A percentile compares a stretch with the other conserved stretches of the same genome.
Conservation (phyloP, 2,797 vertebrate genomes). For the Brotula barbata region DNA sequence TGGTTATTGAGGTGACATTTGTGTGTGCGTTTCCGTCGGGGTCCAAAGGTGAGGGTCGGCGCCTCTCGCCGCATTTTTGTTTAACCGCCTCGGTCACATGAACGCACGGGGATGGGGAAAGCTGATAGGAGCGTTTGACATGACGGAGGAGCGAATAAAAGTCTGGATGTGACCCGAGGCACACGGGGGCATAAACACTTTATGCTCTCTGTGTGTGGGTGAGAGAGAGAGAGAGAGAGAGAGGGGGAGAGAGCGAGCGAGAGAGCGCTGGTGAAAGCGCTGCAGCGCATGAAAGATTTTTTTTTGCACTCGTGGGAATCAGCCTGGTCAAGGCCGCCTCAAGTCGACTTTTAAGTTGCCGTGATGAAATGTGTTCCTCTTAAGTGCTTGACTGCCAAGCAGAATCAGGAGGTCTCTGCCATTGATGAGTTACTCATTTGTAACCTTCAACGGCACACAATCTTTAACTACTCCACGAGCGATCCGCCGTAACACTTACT, state of each 20-base stretch:
- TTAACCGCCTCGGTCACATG: slow-evolving; percentile 72
- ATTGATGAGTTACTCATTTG: slow-evolving; percentile 51
- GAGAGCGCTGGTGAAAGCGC: slow-evolving; percentile 32
- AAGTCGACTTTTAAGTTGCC: slow-evolving; percentile 45
- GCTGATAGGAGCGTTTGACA: slow-evolving; percentile 71
- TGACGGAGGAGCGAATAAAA: slow-evolving; percentile 71
- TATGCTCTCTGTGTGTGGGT: slow-evolving; percentile 50
- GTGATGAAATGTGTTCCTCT: slow-evolving; percentile 59
- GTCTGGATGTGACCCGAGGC: slow-evolving; percentile 64
- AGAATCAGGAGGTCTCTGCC: slow-evolving; percentile 40
- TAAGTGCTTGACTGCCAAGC: slow-evolving; percentile 53
- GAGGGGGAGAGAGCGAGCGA: slow-evolving; percentile 3
- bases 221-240: slow-evolving; percentile 17
- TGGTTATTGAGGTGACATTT: slow-evolving; percentile 75
- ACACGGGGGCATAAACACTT: slow-evolving; percentile 74
- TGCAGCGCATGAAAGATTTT: slow-evolving; percentile 54
- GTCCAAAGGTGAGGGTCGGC: slow-evolving; percentile 71
- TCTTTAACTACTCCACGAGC: slow-evolving; percentile 15
- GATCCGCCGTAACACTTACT: slow-evolving; percentile 25
- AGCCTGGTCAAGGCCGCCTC: slow-evolving; percentile 65
- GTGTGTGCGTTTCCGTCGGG: slow-evolving; percentile 60
- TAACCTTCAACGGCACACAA: slow-evolving; percentile 45
- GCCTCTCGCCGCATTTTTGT: slow-evolving; percentile 69
- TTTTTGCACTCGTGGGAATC: slow-evolving; percentile 52
- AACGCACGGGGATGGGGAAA: slow-evolving; percentile 64